phyloP scores from a whole-genome alignment of 2,797 vertebrate genomes.

The Melanotaenia nigrans region DNA sequence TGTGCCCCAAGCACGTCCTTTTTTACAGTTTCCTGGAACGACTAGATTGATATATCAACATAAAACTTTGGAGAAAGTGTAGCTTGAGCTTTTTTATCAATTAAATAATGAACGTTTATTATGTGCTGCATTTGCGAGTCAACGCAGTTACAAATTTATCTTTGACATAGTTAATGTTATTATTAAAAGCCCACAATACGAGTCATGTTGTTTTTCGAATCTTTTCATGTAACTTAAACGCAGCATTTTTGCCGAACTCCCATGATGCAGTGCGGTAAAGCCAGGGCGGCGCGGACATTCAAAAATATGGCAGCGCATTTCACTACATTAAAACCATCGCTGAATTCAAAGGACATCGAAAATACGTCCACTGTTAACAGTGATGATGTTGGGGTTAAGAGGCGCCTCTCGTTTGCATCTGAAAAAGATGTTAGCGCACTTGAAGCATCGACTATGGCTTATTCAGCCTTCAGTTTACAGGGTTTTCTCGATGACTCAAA shows the following conservation, averaged over 20 bases:
- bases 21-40: too few relatives aligned
- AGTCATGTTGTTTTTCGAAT: not conserved
- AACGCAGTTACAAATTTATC: too few relatives aligned
- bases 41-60: not conserved
- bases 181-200: too few relatives aligned
- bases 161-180: not conserved
- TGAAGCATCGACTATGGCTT: slow-evolving; percentile 3
- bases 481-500: slow-evolving; percentile 30
- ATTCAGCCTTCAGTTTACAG: slow-evolving; percentile 7
- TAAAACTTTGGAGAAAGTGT: too few relatives aligned
- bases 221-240: slow-evolving; percentile 20
- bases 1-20: not conserved
- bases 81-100: too few relatives aligned
- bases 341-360: not conserved
- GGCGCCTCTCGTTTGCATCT: slow-evolving; percentile 20
- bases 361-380: not conserved
- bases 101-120: not conserved
- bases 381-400: not conserved
- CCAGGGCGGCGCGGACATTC: slow-evolving; percentile 64
- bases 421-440: not conserved
- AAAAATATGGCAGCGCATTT: slow-evolving; percentile 72
- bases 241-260: slow-evolving; percentile 52
- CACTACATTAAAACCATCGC: slow-evolving; percentile 3
- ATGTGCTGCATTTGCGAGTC: not conserved
- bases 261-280: slow-evolving; percentile 73